These are phyloP conservation scores for Plebejus argus DNA, from an alignment of 2,888 invertebrate genomes.

Conservation along the genomic window DNA sequence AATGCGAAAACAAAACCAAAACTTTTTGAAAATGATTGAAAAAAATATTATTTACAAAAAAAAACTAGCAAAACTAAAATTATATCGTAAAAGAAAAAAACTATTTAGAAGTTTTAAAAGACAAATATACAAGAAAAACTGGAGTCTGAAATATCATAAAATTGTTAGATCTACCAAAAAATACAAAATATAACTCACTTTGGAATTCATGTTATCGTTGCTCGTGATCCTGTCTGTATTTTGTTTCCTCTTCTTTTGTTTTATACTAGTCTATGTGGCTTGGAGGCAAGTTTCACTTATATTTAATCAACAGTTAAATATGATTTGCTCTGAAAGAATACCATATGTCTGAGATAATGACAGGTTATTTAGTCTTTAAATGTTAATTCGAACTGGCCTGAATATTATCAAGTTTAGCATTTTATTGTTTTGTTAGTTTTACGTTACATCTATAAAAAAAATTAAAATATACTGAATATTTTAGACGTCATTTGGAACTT, in stretches of 20 bases:
- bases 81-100: too few relatives aligned
- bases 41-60: too few relatives aligned
- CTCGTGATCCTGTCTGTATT: slow-evolving; percentile 3
- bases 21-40: too few relatives aligned
- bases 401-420: slow-evolving; percentile 2
- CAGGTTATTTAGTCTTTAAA: neutral
- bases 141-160: neutral
- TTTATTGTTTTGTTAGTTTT: slow-evolving; percentile 12
- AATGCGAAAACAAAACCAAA: too few relatives aligned
- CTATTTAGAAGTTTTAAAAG: too few relatives aligned
- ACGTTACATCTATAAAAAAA: slow-evolving; percentile 4
- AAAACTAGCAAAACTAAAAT: too few relatives aligned
- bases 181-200: neutral
- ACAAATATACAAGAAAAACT: too few relatives aligned
- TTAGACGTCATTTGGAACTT: neutral
- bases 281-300: neutral
- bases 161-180: neutral
- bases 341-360: neutral
- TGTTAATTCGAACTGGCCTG: neutral
- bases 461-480: neutral
- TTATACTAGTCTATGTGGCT: neutral
- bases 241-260: neutral
- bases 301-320: neutral
- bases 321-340: neutral
- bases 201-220: slow-evolving; percentile 13